Evolutionary conservation across 2,797 vertebrate genomes (phyloP), one percentile per base, ranked within the genome.

Genomic region (Holocentrus rufus): DNA sequence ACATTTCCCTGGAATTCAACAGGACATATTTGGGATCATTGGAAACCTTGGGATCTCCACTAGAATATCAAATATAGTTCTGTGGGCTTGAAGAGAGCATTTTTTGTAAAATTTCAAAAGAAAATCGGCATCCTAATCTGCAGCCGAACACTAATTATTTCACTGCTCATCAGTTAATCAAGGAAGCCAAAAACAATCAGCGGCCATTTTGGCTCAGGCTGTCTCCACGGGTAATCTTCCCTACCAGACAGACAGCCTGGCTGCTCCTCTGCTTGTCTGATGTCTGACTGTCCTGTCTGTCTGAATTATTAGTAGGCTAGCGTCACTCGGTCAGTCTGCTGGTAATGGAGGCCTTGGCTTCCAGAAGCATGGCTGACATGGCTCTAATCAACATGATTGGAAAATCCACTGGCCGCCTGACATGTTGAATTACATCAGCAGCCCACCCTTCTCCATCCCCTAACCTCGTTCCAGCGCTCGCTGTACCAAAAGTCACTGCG

Each of bases 301-400:
- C n/a, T 71, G 85, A 85, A 82, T 85, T 83, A 80, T 85, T 83
- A 80, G 74, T 71, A 31, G 14, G 8, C 65, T 80, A 85, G 81
- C 85, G 83, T 88, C 84, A 42, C 9, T 42, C 34, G 82, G 66
- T 70, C 72, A 34, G 72, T 56, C 82, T 76, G 80, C 76, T 69
- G 44, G 72, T 82, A 85, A 85, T 74, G 75, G 79, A 86, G 83
- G 72, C 74, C 80, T 68, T 79, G 81, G 83, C 87, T 82, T 60
- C 77, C 76, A 84, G 76, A 59, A 73, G 74, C 79, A 80, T 52
- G 85, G 83, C 76, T 69, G 82, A 77, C 83, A 56, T 75, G 82
- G 44, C 67, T 82, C 74, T 85, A 86, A 89, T 91, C 88, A 90
- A 85, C 78, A 57, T 86, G 87, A 92, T 89, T 90, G 90, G 82